Base-by-base conservation (phyloP, 2,797 vertebrate species). In the Characodon lateralis region DNA sequence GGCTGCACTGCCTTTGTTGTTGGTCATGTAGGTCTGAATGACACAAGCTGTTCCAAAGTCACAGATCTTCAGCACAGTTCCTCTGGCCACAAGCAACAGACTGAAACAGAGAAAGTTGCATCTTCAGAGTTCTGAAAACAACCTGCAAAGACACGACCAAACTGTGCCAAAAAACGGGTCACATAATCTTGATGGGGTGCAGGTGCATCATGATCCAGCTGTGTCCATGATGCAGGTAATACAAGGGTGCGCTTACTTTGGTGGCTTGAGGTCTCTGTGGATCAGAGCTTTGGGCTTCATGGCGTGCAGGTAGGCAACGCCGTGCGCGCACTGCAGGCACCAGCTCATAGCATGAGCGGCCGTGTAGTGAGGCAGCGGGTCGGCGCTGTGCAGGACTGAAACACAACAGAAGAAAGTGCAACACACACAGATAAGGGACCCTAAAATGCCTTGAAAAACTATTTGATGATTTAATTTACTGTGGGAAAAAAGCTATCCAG, bases 1-100 rank as follows among this genome's bases (percentile, higher is more conserved):
- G 63, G 98, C 98, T 80, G 98, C 98, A 89, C 98, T 99, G 85
- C 98, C 98, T 91, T 99, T 99, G 92, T 98, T 99, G 94, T 99
- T 99, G 92, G 98, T 99, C 98, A 99, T 99, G 90, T 98, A 97
- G 79, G 98, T 99, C 94, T 99, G 98, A 95, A 99, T 99, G 94
- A 99, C 98, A 91, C 98, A 99, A 68, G 98, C 98, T 84, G 98
- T 99, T 89, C 98, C 98, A 91, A 99, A 99, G 93, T 99, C 98
- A 88, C 98, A 99, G 93, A 99, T 99, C 95, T 99, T 99, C 88
- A 99, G 93, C 90, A 99, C 97, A 5, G 98, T 99, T 56, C 98
- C 98, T 24, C 98, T 97, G 80, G 97, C 96, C 84, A 99, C 97
- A 68, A 99, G 96, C 77, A 99, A 95, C 86, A 99, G 95, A 92